Percentiles rank a stretch among this genome's conserved stretches.
These are phyloP conservation scores for Whitmania pigra DNA, from an alignment of 1,140 invertebrate species.

Conservation along the genomic window DNA sequence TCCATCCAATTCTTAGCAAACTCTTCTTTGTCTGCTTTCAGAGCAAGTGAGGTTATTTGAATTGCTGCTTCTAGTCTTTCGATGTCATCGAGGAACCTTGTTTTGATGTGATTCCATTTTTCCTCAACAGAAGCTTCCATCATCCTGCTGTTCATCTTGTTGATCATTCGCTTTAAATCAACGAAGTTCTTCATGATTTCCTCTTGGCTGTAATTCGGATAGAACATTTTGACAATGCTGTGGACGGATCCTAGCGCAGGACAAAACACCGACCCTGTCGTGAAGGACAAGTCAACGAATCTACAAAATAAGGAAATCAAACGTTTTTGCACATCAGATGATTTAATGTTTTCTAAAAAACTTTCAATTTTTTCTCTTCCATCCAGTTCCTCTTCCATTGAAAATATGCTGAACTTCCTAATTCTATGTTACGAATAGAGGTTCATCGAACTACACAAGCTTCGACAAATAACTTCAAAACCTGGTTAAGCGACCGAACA, in stretches of 20 bases:
- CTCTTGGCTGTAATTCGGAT: not conserved
- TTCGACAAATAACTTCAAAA: too few species aligned
- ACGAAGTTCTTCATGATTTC: slow-evolving; percentile 4
- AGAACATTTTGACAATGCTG: slow-evolving; percentile 10
- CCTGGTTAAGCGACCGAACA: too few species aligned
- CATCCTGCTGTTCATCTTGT: not conserved
- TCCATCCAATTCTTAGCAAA: not conserved
- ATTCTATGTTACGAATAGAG: too few species aligned
- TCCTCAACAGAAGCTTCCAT: not conserved
- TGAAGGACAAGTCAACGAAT: not conserved
- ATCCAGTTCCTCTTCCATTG: too few species aligned
- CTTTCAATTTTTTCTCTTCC: too few species aligned
- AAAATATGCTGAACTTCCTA: too few species aligned
- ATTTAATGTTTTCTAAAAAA: too few species aligned
- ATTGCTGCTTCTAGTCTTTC: not conserved
- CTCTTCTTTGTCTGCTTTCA: not conserved
- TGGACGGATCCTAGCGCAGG: not conserved
- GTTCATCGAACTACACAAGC: too few species aligned
- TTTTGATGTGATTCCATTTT: slow-evolving; percentile 7
- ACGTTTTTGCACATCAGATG: too few species aligned
- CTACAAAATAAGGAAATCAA: not conserved
- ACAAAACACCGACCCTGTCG: not conserved
- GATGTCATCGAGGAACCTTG: slow-evolving; percentile 6
- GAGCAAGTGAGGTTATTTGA: not conserved
- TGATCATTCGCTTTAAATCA: slow-evolving; percentile 1